Evolutionary conservation across 2,797 vertebrate species (phyloP).

Genomic region (Vespertilio murinus): DNA sequence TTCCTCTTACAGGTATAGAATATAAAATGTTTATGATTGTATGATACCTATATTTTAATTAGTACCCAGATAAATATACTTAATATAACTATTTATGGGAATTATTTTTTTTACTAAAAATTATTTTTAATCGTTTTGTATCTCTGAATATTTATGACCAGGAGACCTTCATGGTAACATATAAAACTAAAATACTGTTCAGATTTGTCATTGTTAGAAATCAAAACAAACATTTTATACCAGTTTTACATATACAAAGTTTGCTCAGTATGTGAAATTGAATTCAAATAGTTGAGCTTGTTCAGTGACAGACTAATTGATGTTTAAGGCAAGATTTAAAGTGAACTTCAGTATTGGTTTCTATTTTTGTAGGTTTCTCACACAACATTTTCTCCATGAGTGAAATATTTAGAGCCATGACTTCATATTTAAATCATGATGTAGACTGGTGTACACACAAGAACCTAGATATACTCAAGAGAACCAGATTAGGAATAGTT

Average conservation of each 20-base stretch:
- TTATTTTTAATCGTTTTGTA: constrained; percentile 40
- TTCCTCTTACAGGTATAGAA: not conserved
- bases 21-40: not conserved
- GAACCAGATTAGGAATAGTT: constrained; percentile 47
- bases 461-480: not conserved
- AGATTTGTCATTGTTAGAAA: constrained; percentile 27
- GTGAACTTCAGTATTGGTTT: constrained; percentile 54
- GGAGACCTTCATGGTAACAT: not conserved
- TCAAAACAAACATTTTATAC: constrained; percentile 12
- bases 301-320: not conserved
- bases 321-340: constrained; percentile 28
- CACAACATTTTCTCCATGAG: constrained; percentile 17
- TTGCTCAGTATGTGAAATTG: not conserved
- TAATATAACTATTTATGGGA: not conserved
- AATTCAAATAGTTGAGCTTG: not conserved
- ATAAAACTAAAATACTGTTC: constrained; percentile 4
- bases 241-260: not conserved
- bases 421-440: constrained; percentile 13
- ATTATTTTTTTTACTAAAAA: not conserved
- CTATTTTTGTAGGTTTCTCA: constrained; percentile 9
- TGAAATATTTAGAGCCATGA: constrained; percentile 15
- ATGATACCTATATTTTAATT: constrained; percentile 34
- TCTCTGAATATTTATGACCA: not conserved
- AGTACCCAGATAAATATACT: not conserved
- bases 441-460: not conserved